phyloP scores from a whole-genome alignment of 2,888 invertebrate genomes.

The Smittia aterrima region DNA sequence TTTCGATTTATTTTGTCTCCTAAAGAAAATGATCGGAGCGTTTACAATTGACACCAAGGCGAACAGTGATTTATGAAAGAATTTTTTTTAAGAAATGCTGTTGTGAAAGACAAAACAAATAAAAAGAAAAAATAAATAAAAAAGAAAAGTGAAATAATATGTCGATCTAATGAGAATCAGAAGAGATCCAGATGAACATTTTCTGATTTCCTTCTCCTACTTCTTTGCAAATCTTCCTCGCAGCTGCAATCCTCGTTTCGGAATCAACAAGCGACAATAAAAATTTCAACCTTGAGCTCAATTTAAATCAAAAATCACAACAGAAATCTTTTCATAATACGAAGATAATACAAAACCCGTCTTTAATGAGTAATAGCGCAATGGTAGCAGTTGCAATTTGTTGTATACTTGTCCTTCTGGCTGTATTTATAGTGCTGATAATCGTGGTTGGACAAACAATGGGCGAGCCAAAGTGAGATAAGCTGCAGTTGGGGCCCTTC shows the following conservation, averaged over 20 bases:
- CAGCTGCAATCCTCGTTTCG: not conserved
- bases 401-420: slow-evolving; percentile 75
- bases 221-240: slow-evolving; percentile 19
- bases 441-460: slow-evolving; percentile 78
- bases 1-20: not conserved
- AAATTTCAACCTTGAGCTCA: not conserved
- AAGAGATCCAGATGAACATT: slow-evolving; percentile 1
- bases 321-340: not conserved
- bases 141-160: not conserved
- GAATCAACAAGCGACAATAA: not conserved
- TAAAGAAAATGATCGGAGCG: slow-evolving; percentile 4
- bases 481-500: slow-evolving; percentile 54
- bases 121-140: not conserved
- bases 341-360: not conserved
- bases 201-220: slow-evolving; percentile 36
- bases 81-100: not conserved
- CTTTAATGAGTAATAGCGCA: slow-evolving; percentile 54
- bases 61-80: slow-evolving; percentile 30
- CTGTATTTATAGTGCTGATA: slow-evolving; percentile 78
- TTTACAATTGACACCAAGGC: slow-evolving; percentile 7
- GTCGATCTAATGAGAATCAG: slow-evolving; percentile 22
- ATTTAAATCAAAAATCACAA: not conserved
- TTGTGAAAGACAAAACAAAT: not conserved
- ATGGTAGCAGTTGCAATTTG: slow-evolving; percentile 84
- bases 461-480: slow-evolving; percentile 61